A percentile compares a stretch with the other conserved stretches of the same genome.
Conservation (phyloP, 2,113 vertebrate species). For the Epinephelus cyanopodus region DNA sequence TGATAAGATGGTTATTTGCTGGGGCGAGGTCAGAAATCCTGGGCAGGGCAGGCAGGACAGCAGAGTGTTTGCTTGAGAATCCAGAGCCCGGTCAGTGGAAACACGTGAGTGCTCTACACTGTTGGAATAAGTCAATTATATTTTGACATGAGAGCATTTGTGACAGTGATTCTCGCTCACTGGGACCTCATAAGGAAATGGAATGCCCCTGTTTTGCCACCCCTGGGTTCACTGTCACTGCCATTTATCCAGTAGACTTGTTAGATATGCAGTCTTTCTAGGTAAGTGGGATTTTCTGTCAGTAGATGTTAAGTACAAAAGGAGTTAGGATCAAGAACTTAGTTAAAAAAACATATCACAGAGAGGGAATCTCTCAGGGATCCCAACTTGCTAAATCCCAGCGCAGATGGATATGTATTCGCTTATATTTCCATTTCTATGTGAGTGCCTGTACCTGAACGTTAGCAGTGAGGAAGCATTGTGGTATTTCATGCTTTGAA, state of each 20-base stretch:
- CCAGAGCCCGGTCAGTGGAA: constrained; percentile 56
- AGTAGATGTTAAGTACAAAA: constrained; percentile 54
- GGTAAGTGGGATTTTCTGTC: constrained; percentile 75
- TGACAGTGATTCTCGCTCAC: constrained; percentile 72
- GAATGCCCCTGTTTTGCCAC: constrained; percentile 72
- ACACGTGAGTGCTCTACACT: constrained; percentile 51
- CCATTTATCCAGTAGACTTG: constrained; percentile 63
- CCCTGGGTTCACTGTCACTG: constrained; percentile 73
- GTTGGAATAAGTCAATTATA: constrained; percentile 67
- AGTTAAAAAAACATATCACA: neutral
- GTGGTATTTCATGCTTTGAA: constrained; percentile 50
- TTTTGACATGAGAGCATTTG: constrained; percentile 75
- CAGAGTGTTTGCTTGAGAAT: constrained; percentile 45
- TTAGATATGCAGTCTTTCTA: constrained; percentile 69
- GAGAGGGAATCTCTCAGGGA: constrained; percentile 6
- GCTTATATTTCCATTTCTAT: constrained; percentile 4
- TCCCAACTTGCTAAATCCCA: neutral
- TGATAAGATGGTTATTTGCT: constrained; percentile 56
- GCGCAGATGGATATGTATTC: neutral
- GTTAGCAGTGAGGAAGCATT: constrained; percentile 28
- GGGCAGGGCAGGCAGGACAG: neutral
- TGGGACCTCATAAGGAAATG: constrained; percentile 74
- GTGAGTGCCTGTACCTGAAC: constrained; percentile 16
- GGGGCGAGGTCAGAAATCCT: constrained; percentile 42
- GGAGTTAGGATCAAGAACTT: constrained; percentile 27